Evolutionary conservation across 2,888 invertebrate species (phyloP), one percentile per base, ranked within the genome.

Genomic region (Drosophila yooni): DNA sequence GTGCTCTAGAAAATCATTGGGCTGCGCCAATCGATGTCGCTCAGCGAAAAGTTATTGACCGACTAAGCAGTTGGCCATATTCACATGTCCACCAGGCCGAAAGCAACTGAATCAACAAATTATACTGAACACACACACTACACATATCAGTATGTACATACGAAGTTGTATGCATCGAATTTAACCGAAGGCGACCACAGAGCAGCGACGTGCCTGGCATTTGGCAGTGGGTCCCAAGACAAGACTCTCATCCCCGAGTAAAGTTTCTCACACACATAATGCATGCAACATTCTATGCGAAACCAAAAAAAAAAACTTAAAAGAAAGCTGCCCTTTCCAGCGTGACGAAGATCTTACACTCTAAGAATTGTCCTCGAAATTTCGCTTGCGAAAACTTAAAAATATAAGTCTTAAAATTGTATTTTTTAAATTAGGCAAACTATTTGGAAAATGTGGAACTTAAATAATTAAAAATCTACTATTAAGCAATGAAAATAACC

Each of bases 81-180:
- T 59, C 52, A 38, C 56, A 54, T 38, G 29, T n/a, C 56, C 27
- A 56, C 27, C 60, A 67, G 53, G 53, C 63, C 67, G 43, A 59
- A 62, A 57, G 59, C 72, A 40, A 60, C 60, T 46, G 29, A 27
- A 43, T 71, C 65, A 50, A 60, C 65, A 79, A 79, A 79, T 79
- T 76, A 65, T 71, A 64, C 75, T 71, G 75, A 61, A 64, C 66
- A 74, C 50, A 56, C 38, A 56, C 38, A 8, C 56, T 11, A 25
- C 15, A 15, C 7, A 70, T 38, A 15, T 33, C 51, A 18, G 34
- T n/a, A 27, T 27, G 18, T 31, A 57, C 27, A 43, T 51, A 33
- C 82, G 68, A 79, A 78, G 89, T 61, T 81, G 82, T 87, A 79
- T 87, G 89, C 89, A 88, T 81, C 83, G 82, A 89, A 84, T 88